Percentiles rank a stretch among this genome's conserved stretches.
These are phyloP conservation scores for Halcyon senegalensis DNA, from an alignment of 2,113 vertebrate species.

Conservation along the genomic window DNA sequence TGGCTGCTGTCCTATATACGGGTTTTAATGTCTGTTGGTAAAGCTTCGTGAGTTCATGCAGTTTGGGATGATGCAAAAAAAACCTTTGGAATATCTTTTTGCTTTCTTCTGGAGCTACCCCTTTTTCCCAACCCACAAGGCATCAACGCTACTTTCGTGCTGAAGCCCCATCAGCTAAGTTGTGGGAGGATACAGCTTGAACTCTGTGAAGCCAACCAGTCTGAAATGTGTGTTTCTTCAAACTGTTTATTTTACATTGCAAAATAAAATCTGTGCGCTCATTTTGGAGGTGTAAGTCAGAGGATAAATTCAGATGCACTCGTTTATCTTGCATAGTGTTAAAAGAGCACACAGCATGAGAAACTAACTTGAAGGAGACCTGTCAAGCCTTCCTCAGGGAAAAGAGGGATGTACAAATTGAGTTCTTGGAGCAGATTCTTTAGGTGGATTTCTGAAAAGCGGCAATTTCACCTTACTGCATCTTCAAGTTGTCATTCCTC, in stretches of 20 bases:
- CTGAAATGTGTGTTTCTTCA: neutral
- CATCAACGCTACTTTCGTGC: rapidly evolving
- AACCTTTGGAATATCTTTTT: neutral
- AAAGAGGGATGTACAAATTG: too few relatives aligned
- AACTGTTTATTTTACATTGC: neutral
- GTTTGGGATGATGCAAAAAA: neutral
- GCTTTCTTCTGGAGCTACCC: neutral
- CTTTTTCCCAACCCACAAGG: neutral
- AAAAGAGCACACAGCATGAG: neutral
- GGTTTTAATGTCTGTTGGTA: neutral
- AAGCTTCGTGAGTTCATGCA: neutral
- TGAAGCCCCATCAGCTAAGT: neutral
- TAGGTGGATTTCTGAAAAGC: neutral
- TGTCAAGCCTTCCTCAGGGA: neutral
- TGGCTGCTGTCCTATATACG: neutral
- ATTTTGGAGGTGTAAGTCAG: neutral
- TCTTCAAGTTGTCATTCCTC: neutral
- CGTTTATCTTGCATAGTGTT: neutral
- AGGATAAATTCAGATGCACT: neutral
- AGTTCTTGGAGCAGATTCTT: neutral
- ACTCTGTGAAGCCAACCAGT: neutral
- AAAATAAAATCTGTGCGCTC: neutral
- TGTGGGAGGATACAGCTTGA: neutral
- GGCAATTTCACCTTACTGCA: neutral
- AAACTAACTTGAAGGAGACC: neutral